Base-by-base conservation (phyloP, 2,113 vertebrate genomes). In the Syngnathus scovelli region DNA sequence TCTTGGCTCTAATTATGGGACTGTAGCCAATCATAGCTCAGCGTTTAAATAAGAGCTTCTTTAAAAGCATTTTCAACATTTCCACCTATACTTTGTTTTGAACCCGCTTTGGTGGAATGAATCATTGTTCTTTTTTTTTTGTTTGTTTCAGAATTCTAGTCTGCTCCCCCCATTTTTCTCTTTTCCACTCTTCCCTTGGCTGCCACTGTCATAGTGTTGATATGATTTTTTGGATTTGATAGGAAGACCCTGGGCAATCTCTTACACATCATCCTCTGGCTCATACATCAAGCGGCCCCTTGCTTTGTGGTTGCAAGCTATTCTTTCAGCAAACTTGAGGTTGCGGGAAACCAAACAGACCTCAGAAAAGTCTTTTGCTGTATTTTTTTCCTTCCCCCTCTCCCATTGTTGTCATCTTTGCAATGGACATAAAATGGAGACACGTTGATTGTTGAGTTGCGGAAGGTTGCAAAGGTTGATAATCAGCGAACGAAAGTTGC, bases 221-320 rank as follows among this genome's bases (percentile, higher is more conserved):
- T 90, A 80, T 43, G 75, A 88, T 87, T 83, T 74, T 77, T 69
- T 33, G 73, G 82, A 81, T 71, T 73, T 78, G 87, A 90, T 89
- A 79, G 76, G 59, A 84, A 51, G 81, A 87, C 79, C 78, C 59
- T 54, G 74, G 74, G 78, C 81, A 72, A 85, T 88, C 71, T 65
- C 77, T 86, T 80, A 85, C 72, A 78, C 72, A 70, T 87, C 85
- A 82, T 78, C 77, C 64, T 62, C 58, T 27, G 59, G 66, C 70
- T 85, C 82, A 76, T 84, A 82, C 74, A 87, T 89, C 86, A 88
- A 76, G 82, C 76, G 67, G 71, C 70, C 70, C 37, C 65, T 44
- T 15, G 21, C 81, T 83, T 85, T 85, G 12, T 56, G 11, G 27
- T 56, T 54, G 27, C 13, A 46, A 16, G 12, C 44, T 46, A 46